Percentiles rank a stretch among this genome's conserved stretches.
Evolutionary conservation across 2,888 invertebrate species (phyloP).

Genomic region (Hirtodrosophila cameraria): DNA sequence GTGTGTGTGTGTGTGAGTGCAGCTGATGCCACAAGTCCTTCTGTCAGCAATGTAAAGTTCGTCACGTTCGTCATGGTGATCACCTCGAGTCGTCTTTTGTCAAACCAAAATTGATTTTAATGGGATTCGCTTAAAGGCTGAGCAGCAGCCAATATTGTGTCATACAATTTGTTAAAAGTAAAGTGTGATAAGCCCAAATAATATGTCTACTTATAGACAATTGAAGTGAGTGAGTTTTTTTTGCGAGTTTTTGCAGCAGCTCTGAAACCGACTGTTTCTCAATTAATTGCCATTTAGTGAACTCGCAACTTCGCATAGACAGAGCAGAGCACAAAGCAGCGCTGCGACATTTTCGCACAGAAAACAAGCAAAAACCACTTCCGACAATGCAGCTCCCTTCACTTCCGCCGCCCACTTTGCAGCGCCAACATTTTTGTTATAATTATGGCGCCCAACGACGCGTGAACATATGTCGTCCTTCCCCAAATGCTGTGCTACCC

Average conservation of each 20-base stretch:
- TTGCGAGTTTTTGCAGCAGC: not conserved
- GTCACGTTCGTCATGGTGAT: slow-evolving; percentile 67
- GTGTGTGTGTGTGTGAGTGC: slow-evolving; percentile 29
- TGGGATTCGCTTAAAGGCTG: slow-evolving; percentile 12
- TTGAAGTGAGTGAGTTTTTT: not conserved
- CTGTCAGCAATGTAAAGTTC: not conserved
- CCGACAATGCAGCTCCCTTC: slow-evolving; percentile 1
- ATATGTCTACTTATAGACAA: not conserved
- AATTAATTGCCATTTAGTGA: slow-evolving; percentile 62
- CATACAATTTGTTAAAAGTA: slow-evolving; percentile 22
- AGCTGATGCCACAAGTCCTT: slow-evolving; percentile 55
- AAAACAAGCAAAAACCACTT: slow-evolving; percentile 22
- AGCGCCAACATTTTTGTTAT: slow-evolving; percentile 46
- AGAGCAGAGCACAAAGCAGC: slow-evolving; percentile 19
- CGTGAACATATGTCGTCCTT: slow-evolving; percentile 70
- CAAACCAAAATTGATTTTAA: slow-evolving; percentile 56
- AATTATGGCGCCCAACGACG: slow-evolving; percentile 77
- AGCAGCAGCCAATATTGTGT: slow-evolving; percentile 15
- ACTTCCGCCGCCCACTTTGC: not conserved
- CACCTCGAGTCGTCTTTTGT: slow-evolving; percentile 17
- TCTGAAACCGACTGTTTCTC: slow-evolving; percentile 25
- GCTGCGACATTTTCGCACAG: slow-evolving; percentile 10
- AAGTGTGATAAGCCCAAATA: slow-evolving; percentile 33
- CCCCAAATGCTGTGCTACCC: slow-evolving; percentile 8
- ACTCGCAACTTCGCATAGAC: slow-evolving; percentile 34